A percentile compares a stretch with the other conserved stretches of the same genome.
Conservation (phyloP, 2,113 vertebrate species). For the Platichthys stellatus region DNA sequence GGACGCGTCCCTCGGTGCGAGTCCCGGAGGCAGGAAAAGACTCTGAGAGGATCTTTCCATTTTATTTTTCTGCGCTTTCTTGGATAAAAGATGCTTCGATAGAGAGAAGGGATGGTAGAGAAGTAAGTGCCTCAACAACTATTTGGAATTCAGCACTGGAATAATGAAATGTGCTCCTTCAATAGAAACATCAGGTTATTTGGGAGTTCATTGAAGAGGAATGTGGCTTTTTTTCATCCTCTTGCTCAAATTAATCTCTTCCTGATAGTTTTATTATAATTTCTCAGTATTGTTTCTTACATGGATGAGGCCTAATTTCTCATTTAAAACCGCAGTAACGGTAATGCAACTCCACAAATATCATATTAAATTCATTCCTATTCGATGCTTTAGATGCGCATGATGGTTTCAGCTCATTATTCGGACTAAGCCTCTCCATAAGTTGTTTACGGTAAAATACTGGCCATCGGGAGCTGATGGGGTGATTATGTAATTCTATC, state of each 20-base stretch:
- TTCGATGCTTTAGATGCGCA: not conserved
- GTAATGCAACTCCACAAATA: not conserved
- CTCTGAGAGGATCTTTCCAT: not conserved
- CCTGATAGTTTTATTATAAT: not conserved
- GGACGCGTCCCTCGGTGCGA: constrained; percentile 20
- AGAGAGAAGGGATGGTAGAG: constrained; percentile 77
- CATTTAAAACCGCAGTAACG: not conserved
- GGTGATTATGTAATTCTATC: constrained; percentile 61
- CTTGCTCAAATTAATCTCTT: not conserved
- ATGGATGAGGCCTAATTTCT: too few relatives aligned
- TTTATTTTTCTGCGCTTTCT: not conserved
- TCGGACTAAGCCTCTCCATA: constrained; percentile 17
- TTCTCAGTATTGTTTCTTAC: not conserved
- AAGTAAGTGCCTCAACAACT: constrained; percentile 75
- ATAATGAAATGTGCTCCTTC: too few relatives aligned
- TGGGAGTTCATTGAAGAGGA: not conserved
- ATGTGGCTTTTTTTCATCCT: too few relatives aligned
- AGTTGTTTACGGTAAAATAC: constrained; percentile 49
- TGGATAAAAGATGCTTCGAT: constrained; percentile 43
- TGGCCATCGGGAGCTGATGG: constrained; percentile 17
- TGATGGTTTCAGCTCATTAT: not conserved
- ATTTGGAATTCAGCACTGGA: constrained; percentile 6
- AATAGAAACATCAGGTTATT: not conserved
- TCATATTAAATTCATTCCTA: not conserved
- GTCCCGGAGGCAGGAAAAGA: constrained; percentile 16